Evolutionary conservation across 2,888 invertebrate genomes (phyloP), one percentile per base, ranked within the genome.

Genomic region (Meiosimyza decipiens): DNA sequence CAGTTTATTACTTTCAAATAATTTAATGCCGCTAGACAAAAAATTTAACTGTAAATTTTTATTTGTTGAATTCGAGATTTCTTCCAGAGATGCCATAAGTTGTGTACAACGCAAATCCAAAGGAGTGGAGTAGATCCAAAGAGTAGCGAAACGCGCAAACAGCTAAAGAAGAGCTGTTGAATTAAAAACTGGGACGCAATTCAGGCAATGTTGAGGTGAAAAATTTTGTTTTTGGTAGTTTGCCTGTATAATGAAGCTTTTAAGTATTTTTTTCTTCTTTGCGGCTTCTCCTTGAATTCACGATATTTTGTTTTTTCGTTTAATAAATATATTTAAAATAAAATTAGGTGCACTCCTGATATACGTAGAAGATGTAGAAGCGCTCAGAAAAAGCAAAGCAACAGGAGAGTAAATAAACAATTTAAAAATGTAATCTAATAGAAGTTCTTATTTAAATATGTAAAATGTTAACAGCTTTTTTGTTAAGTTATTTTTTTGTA

Each of bases 31-130:
- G 40, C 51, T 59, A 47, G 12, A 33, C 70, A 70, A 16, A n/a
- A 54, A 18, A 49, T 70, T 60, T 60, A 69, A 16, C 75, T 75
- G 75, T 77, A 70, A 62, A 70, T 52, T 70, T n/a, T 59, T 63
- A 54, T 69, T 60, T 55, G 68, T 63, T 54, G 59, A 52, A 51
- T 47, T 64, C 18, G 69, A 7, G 64, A 69, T 40, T 13, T 80
- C 80, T 75, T 79, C 80, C 75, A 79, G 79, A 73, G 79, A 78
- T 80, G 80, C 82, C 82, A 82, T 82, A 80, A 79, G 79, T 80
- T 79, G 72, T 50, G 55, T 63, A 49, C 59, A 55, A 59, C 65
- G 50, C n/a, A 33, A 69, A 68, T 16, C 16, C 59, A 70, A 59
- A 49, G 40, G 13, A 15, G 49, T 59, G 52, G 22, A 68, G 16